Evolutionary conservation across 1,140 invertebrate species (phyloP).

Genomic region (Zophobas morio): DNA sequence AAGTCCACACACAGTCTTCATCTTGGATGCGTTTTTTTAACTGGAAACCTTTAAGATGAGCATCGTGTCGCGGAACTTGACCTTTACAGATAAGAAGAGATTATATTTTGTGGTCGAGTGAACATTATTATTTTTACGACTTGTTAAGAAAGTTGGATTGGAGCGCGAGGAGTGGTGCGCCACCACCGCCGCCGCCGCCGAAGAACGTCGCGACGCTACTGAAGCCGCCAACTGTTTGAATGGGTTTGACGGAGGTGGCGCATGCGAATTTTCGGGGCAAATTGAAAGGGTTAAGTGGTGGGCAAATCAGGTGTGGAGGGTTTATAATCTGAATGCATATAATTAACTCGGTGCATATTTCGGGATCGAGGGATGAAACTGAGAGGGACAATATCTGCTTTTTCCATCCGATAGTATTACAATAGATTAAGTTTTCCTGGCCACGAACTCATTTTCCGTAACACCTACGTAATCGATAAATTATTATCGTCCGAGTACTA

Average conservation of each 20-base stretch:
- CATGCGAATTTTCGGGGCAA: not conserved
- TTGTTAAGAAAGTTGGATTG: not conserved
- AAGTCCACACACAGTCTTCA: constrained; percentile 24
- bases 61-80: constrained; percentile 5
- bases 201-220: constrained; percentile 43
- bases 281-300: too few species aligned
- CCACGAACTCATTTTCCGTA: too few species aligned
- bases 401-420: too few species aligned
- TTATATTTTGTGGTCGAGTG: not conserved
- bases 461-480: too few species aligned
- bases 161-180: not conserved
- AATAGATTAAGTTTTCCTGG: too few species aligned
- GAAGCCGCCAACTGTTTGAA: constrained; percentile 16
- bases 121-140: constrained; percentile 13
- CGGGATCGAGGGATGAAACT: too few species aligned
- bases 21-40: constrained; percentile 22
- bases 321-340: too few species aligned
- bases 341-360: too few species aligned
- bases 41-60: not conserved
- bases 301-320: too few species aligned
- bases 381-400: too few species aligned
- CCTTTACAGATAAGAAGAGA: constrained; percentile 6
- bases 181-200: constrained; percentile 10
- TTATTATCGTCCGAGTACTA: too few species aligned
- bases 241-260: not conserved